These are phyloP conservation scores for Amphiduros pacificus DNA, from an alignment of 2,888 invertebrate species.

Conservation along the genomic window DNA sequence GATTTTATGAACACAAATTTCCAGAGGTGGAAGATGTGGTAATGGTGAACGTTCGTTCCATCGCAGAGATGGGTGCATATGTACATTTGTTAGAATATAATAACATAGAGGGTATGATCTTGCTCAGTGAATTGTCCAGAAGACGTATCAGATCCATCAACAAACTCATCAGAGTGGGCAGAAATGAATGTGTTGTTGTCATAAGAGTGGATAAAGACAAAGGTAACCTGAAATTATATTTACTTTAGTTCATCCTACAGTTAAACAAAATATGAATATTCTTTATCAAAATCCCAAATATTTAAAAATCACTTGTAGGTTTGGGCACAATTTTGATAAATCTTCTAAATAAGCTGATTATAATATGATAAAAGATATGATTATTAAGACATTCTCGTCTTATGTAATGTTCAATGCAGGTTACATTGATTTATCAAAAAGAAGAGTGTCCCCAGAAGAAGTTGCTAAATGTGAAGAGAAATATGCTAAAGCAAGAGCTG, in stretches of 20 bases:
- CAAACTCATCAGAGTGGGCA: constrained; percentile 96
- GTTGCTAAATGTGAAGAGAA: constrained; percentile 97
- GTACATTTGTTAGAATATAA: constrained; percentile 97
- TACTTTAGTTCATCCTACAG: too few relatives aligned
- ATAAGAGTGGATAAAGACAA: constrained; percentile 99
- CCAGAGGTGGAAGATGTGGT: constrained; percentile 88
- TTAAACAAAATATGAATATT: too few relatives aligned
- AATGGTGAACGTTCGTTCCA: constrained; percentile 95
- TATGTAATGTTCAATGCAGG: too few relatives aligned
- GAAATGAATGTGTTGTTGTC: constrained; percentile 98
- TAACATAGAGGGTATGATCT: constrained; percentile 97
- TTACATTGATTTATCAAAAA: constrained; percentile 98
- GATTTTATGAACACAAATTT: constrained; percentile 35
- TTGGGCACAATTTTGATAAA: too few relatives aligned
- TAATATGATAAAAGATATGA: too few relatives aligned
- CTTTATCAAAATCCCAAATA: too few relatives aligned
- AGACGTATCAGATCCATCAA: constrained; percentile 99
- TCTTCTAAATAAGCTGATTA: too few relatives aligned
- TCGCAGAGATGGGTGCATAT: constrained; percentile 99
- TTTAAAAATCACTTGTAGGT: too few relatives aligned
- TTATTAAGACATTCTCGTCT: too few relatives aligned
- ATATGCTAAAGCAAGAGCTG: constrained; percentile 97
- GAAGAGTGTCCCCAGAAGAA: constrained; percentile 97
- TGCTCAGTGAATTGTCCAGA: constrained; percentile 95
- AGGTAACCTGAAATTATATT: too few relatives aligned